A percentile compares a stretch with the other conserved stretches of the same genome.
Evolutionary conservation across 2,113 vertebrate genomes (phyloP).

Genomic region (Eolophus roseicapilla): DNA sequence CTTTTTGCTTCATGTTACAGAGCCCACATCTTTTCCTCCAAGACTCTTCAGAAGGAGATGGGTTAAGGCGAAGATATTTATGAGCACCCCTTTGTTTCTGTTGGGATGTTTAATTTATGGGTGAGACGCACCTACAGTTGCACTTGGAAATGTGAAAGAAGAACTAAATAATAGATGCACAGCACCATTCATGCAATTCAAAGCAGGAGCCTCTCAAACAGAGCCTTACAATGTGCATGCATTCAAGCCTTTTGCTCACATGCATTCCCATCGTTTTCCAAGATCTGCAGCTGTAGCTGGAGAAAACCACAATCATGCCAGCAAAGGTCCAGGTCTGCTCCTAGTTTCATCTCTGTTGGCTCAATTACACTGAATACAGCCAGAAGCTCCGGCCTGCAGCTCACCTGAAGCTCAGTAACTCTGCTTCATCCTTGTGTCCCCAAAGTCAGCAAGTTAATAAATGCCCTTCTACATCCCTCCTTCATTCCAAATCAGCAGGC

Average conservation of each 20-base stretch:
- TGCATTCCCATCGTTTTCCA: background rate
- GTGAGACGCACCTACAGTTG: background rate
- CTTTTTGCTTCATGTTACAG: background rate
- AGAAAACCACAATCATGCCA: background rate
- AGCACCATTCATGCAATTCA: background rate
- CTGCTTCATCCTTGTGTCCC: background rate
- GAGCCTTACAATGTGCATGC: background rate
- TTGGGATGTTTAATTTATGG: background rate
- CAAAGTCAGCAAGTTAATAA: background rate
- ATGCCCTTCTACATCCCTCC: background rate
- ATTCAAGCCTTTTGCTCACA: background rate
- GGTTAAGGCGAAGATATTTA: background rate
- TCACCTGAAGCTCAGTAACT: background rate
- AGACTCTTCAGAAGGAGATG: background rate
- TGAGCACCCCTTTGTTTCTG: background rate
- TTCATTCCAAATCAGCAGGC: background rate
- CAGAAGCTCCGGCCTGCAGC: background rate
- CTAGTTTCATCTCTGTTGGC: background rate
- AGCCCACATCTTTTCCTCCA: background rate
- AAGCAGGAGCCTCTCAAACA: background rate
- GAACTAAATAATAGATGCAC: background rate
- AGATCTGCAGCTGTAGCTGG: background rate
- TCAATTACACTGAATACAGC: background rate
- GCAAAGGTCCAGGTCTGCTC: background rate
- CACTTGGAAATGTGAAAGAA: background rate